phyloP scores from a whole-genome alignment of 1,140 invertebrate species.

The Uloborus diversus region DNA sequence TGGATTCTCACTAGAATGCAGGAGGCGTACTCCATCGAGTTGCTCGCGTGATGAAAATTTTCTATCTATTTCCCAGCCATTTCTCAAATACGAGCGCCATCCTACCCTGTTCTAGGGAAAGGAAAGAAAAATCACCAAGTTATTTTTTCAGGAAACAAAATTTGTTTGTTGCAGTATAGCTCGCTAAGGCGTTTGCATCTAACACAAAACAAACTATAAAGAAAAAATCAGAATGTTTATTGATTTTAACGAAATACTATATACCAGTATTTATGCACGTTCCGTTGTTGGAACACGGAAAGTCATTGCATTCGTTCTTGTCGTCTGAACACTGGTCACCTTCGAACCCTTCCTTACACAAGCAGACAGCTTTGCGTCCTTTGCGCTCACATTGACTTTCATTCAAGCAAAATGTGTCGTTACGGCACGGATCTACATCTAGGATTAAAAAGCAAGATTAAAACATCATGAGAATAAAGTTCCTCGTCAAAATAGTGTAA shows the following conservation, averaged over 20 bases:
- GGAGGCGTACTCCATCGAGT: too few relatives aligned
- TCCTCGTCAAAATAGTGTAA: too few relatives aligned
- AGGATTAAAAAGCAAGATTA: neutral
- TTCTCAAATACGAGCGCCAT: too few relatives aligned
- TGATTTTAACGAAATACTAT: neutral
- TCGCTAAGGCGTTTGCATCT: neutral
- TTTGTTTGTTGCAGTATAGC: neutral
- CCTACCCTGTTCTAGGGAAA: too few relatives aligned
- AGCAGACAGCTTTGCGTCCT: neutral
- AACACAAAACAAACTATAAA: neutral
- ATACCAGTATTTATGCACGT: slow-evolving; percentile 18
- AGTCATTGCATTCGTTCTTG: slow-evolving; percentile 3
- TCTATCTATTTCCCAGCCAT: too few relatives aligned
- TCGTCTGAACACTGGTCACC: neutral
- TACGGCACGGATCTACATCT: slow-evolving; percentile 25
- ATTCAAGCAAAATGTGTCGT: neutral
- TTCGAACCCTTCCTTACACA: slow-evolving; percentile 4
- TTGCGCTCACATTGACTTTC: neutral
- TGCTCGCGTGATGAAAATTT: too few relatives aligned
- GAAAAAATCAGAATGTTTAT: too few relatives aligned
- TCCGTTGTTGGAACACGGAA: slow-evolving; percentile 25
- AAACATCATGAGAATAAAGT: neutral
- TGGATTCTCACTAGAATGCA: too few relatives aligned
- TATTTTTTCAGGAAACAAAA: neutral
- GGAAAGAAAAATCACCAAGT: neutral